Percentiles rank a stretch among this genome's conserved stretches.
Evolutionary conservation across 2,888 invertebrate genomes (phyloP).

Genomic region (Scelioninae gen. 1): DNA sequence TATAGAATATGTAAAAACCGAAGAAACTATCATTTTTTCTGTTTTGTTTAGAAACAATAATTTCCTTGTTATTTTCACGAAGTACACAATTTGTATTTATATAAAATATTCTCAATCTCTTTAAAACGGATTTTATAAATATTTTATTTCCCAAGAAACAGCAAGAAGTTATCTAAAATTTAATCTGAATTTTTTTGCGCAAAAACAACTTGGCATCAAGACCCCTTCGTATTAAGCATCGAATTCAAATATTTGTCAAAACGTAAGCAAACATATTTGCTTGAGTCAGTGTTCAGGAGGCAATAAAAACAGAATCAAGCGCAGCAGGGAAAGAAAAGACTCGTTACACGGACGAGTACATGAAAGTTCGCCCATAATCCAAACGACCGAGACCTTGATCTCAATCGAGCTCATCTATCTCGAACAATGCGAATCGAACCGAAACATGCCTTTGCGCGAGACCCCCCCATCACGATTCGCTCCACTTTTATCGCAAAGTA

Average conservation of each 20-base stretch:
- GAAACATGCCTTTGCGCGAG: conserved; percentile 53
- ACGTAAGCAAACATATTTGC: conserved; percentile 50
- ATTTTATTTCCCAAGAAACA: too few relatives aligned
- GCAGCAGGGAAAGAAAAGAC: conserved; percentile 27
- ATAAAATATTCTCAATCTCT: too few relatives aligned
- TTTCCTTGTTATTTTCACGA: too few relatives aligned
- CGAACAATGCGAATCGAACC: conserved; percentile 66
- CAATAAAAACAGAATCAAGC: conserved; percentile 63
- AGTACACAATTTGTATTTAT: too few relatives aligned
- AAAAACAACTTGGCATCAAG: conserved; percentile 18
- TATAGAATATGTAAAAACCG: too few relatives aligned
- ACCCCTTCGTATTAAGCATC: conserved; percentile 23
- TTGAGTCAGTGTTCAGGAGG: conserved; percentile 5
- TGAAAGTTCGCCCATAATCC: conserved; percentile 39
- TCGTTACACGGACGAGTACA: too few relatives aligned
- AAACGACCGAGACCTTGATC: conserved; percentile 65
- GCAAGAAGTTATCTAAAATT: conserved; percentile 4
- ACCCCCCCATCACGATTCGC: too few relatives aligned
- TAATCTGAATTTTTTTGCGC: conserved; percentile 5
- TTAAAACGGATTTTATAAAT: too few relatives aligned
- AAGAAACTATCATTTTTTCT: too few relatives aligned
- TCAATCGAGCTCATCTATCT: conserved; percentile 56
- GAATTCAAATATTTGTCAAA: conserved; percentile 64
- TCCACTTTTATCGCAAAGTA: too few relatives aligned
- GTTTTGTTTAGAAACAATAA: too few relatives aligned